Base-by-base conservation (phyloP, 2,888 invertebrate genomes). In the Oscheius sp. region DNA sequence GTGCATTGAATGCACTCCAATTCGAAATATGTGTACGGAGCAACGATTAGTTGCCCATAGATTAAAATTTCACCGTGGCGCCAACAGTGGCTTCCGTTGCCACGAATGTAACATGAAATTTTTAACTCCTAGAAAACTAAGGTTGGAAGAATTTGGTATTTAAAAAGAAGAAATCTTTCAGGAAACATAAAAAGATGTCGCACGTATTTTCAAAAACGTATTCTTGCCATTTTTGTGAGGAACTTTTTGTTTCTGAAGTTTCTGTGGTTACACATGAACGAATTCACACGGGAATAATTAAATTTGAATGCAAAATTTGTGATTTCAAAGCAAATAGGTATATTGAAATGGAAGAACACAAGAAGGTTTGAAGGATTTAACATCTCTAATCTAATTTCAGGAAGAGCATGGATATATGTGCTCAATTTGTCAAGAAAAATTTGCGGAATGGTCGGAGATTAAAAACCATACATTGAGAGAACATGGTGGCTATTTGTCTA, bases 231-330 rank as follows among this genome's bases (percentile, higher is more conserved):
- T 86, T 86, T 70, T 86, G 86, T 71, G 84, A 86, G 15, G 86
- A 86, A 34, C 69, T 83, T 23, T 86, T 86, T 75, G 83, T 83
- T 53, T 81, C 80, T 12, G 86, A 86, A 37, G 66, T 74, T 10
- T 74, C 79, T 20, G 80, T 80, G n/a, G 80, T 83, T 6, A 82
- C 85, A n/a, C 86, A 86, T 65, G 86, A 86, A 65, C 76, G 86
- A 20, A 76, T 87, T 46, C 86, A 86, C 70, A 86, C 86, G n/a
- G 86, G 86, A 65, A 86, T 86, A 67, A 81, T 86, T 37, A 82
- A 82, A 61, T 86, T 84, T 63, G 86, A 86, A 69, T 86, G 86
- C 71, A 79, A 76, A 50, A 72, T 82, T 8, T 76, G 80, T 57
- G 80, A 80, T 52, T 75, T 65, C 55, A 76, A 77, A 61, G 78